Evolutionary conservation across 2,113 vertebrate species (phyloP).

Genomic region (Leucoraja erinaceus): DNA sequence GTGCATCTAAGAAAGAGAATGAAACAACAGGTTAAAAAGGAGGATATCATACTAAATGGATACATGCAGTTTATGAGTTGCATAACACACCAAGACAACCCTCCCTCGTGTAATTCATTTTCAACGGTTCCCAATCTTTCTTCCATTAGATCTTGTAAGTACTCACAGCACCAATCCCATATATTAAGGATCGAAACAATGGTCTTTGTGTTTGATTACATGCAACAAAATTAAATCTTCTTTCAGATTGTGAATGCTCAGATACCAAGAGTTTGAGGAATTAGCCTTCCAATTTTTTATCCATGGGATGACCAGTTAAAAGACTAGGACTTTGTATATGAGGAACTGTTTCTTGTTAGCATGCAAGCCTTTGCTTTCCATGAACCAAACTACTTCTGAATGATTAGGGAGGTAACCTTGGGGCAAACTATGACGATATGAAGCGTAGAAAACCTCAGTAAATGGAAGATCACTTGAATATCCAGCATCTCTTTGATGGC

Average conservation of each 20-base stretch:
- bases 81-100: neutral
- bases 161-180: neutral
- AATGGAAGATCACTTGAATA: too few species aligned
- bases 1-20: neutral
- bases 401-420: neutral
- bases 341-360: neutral
- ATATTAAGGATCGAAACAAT: neutral
- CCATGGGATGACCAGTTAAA: neutral
- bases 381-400: neutral
- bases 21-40: neutral
- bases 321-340: neutral
- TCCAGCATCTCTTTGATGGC: neutral
- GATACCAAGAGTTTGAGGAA: neutral
- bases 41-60: neutral
- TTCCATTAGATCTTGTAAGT: neutral
- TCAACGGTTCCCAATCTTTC: neutral
- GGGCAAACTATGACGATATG: neutral
- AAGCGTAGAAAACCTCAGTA: neutral
- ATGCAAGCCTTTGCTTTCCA: neutral
- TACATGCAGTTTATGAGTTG: neutral
- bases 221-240: neutral
- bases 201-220: neutral
- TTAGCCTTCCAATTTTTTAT: neutral
- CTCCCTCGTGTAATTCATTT: neutral
- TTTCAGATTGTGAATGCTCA: neutral